A percentile compares a stretch with the other conserved stretches of the same genome.
Conservation (phyloP, 1,140 invertebrate genomes). For the Hyphantria cunea region DNA sequence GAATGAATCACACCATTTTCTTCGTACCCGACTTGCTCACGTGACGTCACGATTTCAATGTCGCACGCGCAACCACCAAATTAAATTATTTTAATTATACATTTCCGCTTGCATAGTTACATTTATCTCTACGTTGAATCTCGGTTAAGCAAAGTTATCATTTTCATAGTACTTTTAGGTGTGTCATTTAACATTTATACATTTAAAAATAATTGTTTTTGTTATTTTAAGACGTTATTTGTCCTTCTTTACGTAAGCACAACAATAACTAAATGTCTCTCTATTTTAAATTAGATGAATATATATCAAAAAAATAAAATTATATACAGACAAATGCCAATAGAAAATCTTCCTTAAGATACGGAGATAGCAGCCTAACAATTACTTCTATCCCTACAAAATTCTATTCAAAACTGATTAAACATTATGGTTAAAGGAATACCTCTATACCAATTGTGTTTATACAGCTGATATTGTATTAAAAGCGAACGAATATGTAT, state of each 20-base stretch:
- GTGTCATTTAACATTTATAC: no score
- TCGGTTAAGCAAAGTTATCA: background rate
- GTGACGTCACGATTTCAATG: constrained; percentile 74
- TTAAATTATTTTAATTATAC: constrained; percentile 55
- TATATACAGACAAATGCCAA: no score
- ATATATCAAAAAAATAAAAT: no score
- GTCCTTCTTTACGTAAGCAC: no score
- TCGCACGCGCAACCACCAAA: constrained; percentile 67
- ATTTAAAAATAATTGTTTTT: no score
- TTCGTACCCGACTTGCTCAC: constrained; percentile 51
- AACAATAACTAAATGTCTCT: no score
- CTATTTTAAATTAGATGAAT: no score
- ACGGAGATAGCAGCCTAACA: no score
- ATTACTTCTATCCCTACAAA: no score
- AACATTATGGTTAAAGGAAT: no score
- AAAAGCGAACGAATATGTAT: background rate
- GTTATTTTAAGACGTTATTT: background rate
- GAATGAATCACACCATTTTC: constrained; percentile 69
- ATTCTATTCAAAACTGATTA: no score
- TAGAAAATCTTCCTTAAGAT: no score
- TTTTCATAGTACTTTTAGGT: background rate
- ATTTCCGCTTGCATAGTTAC: constrained; percentile 53
- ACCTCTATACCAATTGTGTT: background rate
- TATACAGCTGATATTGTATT: constrained; percentile 3
- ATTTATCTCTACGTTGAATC: constrained; percentile 26